Percentiles rank a stretch among this genome's conserved stretches.
Conservation (phyloP, 2,797 vertebrate species). For the Poliocrania exsul region DNA sequence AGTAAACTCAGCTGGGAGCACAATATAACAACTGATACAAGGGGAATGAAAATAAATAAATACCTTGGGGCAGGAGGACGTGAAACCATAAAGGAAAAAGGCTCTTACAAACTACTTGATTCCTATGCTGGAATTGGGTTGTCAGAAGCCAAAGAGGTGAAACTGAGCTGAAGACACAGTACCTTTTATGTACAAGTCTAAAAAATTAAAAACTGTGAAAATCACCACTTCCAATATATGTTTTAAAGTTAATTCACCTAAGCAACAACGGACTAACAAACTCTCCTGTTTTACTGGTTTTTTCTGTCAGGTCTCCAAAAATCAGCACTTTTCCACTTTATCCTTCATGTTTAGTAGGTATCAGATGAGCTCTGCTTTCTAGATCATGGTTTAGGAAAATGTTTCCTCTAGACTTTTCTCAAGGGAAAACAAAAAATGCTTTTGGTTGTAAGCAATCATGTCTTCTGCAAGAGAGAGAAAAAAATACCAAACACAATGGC, state of each 20-base stretch:
- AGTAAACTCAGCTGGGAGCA: not conserved
- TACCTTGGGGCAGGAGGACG: fast-evolving
- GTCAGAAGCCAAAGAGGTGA: not conserved
- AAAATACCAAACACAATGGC: not conserved
- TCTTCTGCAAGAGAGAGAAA: not conserved
- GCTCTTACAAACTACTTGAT: not conserved
- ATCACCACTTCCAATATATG: not conserved
- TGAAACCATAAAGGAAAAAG: not conserved
- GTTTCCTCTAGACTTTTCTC: not conserved
- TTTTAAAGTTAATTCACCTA: not conserved
- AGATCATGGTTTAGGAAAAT: not conserved
- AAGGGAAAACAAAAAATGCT: not conserved
- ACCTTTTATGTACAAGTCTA: not conserved
- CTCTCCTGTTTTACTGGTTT: not conserved
- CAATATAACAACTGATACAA: fast-evolving
- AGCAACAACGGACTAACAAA: not conserved
- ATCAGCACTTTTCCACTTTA: not conserved
- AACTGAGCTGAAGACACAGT: not conserved
- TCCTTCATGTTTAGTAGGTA: not conserved
- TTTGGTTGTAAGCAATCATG: not conserved
- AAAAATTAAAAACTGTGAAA: not conserved
- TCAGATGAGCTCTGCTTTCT: not conserved
- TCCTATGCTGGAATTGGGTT: not conserved
- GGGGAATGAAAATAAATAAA: not conserved
- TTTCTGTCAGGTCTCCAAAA: not conserved